These are phyloP conservation scores for Hemichromis elongatus DNA, from an alignment of 2,113 vertebrate genomes.

Conservation along the genomic window DNA sequence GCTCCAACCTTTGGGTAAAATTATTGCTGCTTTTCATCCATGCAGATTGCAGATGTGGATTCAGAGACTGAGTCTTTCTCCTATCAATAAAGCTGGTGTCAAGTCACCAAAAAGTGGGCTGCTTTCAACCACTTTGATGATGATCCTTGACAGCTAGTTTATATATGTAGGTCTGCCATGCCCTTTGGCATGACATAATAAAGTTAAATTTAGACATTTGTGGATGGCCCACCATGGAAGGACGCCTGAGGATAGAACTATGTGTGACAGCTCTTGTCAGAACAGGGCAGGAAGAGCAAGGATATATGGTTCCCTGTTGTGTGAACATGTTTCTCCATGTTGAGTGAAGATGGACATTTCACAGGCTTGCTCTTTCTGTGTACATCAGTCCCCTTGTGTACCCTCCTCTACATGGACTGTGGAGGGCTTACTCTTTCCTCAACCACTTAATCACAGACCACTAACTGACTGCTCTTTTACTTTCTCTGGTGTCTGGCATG, in stretches of 20 bases:
- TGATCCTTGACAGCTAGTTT: slow-evolving; percentile 32
- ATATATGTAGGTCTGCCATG: slow-evolving; percentile 20
- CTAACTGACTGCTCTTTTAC: slow-evolving; percentile 19
- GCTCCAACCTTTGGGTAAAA: neutral
- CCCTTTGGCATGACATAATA: slow-evolving; percentile 54
- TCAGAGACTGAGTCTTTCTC: neutral
- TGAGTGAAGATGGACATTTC: neutral
- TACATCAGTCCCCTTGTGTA: neutral
- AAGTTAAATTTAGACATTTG: slow-evolving; percentile 54
- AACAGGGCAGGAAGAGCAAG: slow-evolving; percentile 9
- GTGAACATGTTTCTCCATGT: neutral
- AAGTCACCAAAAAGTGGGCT: neutral
- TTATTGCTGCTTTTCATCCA: neutral
- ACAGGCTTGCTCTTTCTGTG: neutral
- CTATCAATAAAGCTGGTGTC: neutral
- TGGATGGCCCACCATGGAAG: slow-evolving; percentile 59
- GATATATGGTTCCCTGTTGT: slow-evolving; percentile 30
- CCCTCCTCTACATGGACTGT: neutral
- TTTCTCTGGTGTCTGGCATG: slow-evolving; percentile 48
- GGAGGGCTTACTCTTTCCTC: neutral
- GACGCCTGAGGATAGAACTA: slow-evolving; percentile 51
- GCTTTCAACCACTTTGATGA: slow-evolving; percentile 37
- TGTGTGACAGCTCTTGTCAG: slow-evolving; percentile 25
- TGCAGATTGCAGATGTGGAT: neutral
- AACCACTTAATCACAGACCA: neutral